Evolutionary conservation across 2,113 vertebrate genomes (phyloP), one percentile per base, ranked within the genome.

Genomic region (Terrapene triunguis): DNA sequence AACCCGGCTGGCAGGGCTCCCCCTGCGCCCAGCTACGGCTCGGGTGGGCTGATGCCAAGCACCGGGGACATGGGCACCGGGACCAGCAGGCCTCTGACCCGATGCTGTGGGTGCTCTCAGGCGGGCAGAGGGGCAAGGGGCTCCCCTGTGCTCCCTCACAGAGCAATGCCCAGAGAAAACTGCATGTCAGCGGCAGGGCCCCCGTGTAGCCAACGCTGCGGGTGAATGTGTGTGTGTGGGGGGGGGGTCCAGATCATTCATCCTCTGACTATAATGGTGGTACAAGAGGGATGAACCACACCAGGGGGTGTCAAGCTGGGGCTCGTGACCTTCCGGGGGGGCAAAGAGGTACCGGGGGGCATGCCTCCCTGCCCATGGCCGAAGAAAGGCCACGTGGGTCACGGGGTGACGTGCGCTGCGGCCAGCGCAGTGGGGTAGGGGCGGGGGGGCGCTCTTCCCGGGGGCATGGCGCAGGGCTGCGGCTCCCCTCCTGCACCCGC

Each of bases 401-500:
- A 32, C 12, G 12, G 59, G 11, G 29, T 29, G 12, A 62, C 2
- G 32, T 65, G 62, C 8, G 3, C 62, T 35, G 62, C 8, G 2
- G 62, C 32, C 62, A 65, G 16, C 32, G 16, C 62, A 6, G 12
- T 7, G 17, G 24, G 59, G 12, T 3, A 17, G 42, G 24, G 22
- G 1, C 2, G 2, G 44, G 38, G 38, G 47, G 62, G 35, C 7
- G 25, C 27, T 65, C 38, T 19, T 42, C 72, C 24, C 74, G 25
- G 22, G 90, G 81, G 81, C 79, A 84, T 10, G 44, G 17, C 35
- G n/a, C 74, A 78, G 53, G 76, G 80, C 80, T n/a, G 44, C 2
- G 42, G 27, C 4, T 10, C 13, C 24, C 22, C 53, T 48, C 84
- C 90, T 85, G 94, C 94, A 95, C 91, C 97, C 90, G 1, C 89